phyloP scores from a whole-genome alignment of 2,888 invertebrate genomes.

The Pristionchus maxplancki region DNA sequence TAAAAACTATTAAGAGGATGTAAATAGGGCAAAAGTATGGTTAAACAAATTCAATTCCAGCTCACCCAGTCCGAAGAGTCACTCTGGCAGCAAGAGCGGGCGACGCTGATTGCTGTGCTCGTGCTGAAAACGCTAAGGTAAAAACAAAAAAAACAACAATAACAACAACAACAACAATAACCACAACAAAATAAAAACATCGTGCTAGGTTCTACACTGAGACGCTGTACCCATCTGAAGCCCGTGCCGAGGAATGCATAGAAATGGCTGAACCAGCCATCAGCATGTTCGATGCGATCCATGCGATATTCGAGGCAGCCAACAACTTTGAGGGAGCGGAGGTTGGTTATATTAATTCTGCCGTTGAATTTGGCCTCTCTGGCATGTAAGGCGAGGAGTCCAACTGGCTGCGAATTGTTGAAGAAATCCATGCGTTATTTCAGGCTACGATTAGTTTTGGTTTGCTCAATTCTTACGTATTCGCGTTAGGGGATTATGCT shows the following conservation, averaged over 20 bases:
- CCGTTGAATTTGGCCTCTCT: no score
- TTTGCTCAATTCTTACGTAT: no score
- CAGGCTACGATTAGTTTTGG: no score
- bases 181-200: no score
- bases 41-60: background rate
- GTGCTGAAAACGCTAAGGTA: slow-evolving; percentile 58
- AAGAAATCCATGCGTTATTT: no score
- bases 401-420: no score
- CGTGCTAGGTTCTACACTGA: slow-evolving; percentile 51
- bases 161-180: background rate
- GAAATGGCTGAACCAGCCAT: slow-evolving; percentile 45
- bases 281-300: background rate
- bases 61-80: background rate
- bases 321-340: background rate
- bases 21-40: no score
- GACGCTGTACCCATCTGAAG: background rate
- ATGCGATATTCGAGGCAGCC: slow-evolving; percentile 36
- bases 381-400: no score
- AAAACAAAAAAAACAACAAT: background rate
- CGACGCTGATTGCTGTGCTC: slow-evolving; percentile 65
- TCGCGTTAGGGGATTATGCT: no score
- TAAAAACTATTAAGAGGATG: no score
- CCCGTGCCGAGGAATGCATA: background rate
- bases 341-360: no score
- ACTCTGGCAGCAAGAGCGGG: slow-evolving; percentile 65